Base-by-base conservation (phyloP, 2,888 invertebrate genomes). In the Lithophane leautieri region DNA sequence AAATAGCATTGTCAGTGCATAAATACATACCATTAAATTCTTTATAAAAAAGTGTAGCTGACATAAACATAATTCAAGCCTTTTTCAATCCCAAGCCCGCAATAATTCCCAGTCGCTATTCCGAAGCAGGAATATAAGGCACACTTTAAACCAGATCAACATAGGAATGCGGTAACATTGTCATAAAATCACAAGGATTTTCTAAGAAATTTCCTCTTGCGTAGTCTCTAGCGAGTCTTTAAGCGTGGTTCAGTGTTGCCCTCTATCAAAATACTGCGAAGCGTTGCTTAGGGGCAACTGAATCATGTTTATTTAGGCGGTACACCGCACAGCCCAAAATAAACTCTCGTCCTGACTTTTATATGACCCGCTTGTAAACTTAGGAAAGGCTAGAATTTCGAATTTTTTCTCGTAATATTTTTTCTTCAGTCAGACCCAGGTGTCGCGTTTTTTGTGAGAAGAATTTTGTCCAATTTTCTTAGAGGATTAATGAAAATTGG, bases 281-380 rank as follows among this genome's bases (percentile, higher is more conserved):
- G 73, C 86, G 85, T 85, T 85, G 84, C 82, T 86, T 72, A 52
- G 84, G 84, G 86, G 76, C 79, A 75, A 79, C 80, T 88, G 87
- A 88, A 89, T 88, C 87, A 86, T 88, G 87, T 90, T 89, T 89
- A 89, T 89, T 87, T 85, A 89, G 85, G 79, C 73, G 60, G 76
- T 76, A 79, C 70, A 80, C 85, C 81, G 67, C 79, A 75, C 47
- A 76, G 61, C 80, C 78, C 72, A 82, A 81, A 84, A 81, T 73
- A 84, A 66, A 71, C 78, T 74, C 58, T 76, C 54, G 68, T 73
- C 70, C 61, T 69, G 85, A 84, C 77, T 86, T 88, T 84, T 80
- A 84, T 86, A 84, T 77, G 70, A 80, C 87, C 87, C 85, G 69
- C 79, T 81, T 86, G 87, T 81, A 81, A 86, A 82, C 68, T 86